Evolutionary conservation across 2,888 invertebrate genomes (phyloP).

Genomic region (Meiosimyza platycephala): DNA sequence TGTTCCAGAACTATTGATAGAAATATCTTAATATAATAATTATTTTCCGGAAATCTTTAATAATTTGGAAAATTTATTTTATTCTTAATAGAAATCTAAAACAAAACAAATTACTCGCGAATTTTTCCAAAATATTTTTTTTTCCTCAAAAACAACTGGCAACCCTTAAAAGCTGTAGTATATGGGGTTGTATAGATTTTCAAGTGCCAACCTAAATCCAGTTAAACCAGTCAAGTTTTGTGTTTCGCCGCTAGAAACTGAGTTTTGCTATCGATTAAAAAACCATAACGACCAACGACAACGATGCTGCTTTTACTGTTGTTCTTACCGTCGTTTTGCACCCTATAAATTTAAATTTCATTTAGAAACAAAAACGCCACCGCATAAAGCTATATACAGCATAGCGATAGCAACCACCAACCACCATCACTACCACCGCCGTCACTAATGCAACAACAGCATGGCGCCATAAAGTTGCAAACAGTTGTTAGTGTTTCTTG

Average conservation of each 20-base stretch:
- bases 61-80: too few species aligned
- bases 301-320: background rate
- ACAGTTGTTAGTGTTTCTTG: constrained; percentile 4
- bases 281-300: constrained; percentile 26
- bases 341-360: constrained; percentile 14
- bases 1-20: too few species aligned
- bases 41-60: too few species aligned
- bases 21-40: too few species aligned
- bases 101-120: too few species aligned
- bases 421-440: background rate
- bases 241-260: too few species aligned
- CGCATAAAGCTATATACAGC: background rate
- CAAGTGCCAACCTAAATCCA: too few species aligned
- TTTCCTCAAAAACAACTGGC: background rate
- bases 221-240: too few species aligned
- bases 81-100: too few species aligned
- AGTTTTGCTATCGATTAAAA: constrained; percentile 28
- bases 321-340: background rate
- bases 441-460: too few species aligned
- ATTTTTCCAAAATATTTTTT: background rate
- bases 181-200: too few species aligned
- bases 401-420: background rate
- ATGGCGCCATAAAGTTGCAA: constrained; percentile 21
- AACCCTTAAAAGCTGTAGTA: background rate
- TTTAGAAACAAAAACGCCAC: background rate